Base-by-base conservation (phyloP, 2,888 invertebrate genomes). In the Diaperis boleti region DNA sequence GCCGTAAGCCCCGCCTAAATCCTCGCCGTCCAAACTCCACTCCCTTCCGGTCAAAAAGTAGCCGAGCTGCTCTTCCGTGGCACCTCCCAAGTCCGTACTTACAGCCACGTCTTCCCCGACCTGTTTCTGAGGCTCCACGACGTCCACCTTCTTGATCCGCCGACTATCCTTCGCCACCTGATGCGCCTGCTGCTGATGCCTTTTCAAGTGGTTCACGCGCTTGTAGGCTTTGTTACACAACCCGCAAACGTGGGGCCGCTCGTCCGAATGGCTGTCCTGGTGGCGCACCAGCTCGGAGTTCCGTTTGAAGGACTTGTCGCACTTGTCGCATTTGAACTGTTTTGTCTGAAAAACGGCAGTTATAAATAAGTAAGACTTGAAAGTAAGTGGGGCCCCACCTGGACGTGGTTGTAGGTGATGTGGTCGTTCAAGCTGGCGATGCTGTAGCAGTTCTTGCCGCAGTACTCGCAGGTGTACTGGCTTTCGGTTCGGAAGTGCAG, bases 281-380 rank as follows among this genome's bases (percentile, higher is more conserved):
- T 80, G 80, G 20, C 80, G 71, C 10, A 76, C 74, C 13, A 80
- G 67, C 59, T 80, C 75, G 37, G 79, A 78, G 41, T 80, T 80
- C 33, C 80, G 68, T 64, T 80, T 80, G 62, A 80, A 80, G 2
- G 77, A 72, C 62, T 79, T 80, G 4, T 78, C 77, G 56, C 80
- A 80, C 56, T 76, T 72, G 29, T 76, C 73, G 45, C 80, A 80
- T 8, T 76, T 70, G 37, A 79, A 80, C 26, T 77, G 76, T 15
- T 76, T 74, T 39, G 76, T 76, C 66, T 78, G 72, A 44, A 57
- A 63, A 10, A 11, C 11, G 10, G 10, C 22, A 22, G 7, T 7
- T 22, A 22, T 22, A 22, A 20, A 20, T 20, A 20, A 6, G 3
- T 31, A 31, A 31, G 10, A 31, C n/a, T n/a, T n/a, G n/a, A n/a